These are phyloP conservation scores for Pimephales promelas DNA, from an alignment of 2,113 vertebrate genomes.

Conservation along the genomic window DNA sequence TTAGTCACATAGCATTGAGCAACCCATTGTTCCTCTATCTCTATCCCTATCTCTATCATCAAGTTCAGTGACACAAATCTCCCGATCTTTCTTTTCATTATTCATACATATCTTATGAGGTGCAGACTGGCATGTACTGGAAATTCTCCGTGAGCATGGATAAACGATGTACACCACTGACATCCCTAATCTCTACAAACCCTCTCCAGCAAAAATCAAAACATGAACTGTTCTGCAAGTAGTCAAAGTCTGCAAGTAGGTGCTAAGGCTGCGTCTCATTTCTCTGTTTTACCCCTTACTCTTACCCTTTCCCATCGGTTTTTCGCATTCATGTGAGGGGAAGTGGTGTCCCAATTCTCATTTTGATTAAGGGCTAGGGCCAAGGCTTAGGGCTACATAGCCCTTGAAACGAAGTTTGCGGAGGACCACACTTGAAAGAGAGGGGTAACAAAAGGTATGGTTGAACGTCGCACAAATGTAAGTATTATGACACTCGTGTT, in stretches of 20 bases:
- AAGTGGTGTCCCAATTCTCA: no score
- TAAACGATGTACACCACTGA: conserved; percentile 15
- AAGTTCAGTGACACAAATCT: conserved; percentile 47
- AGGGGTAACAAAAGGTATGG: no score
- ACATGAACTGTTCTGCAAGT: not conserved
- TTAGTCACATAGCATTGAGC: not conserved
- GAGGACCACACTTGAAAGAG: no score
- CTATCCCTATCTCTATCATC: not conserved
- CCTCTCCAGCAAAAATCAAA: conserved; percentile 12
- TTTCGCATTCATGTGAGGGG: no score
- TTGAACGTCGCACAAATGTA: no score
- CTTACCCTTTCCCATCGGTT: no score
- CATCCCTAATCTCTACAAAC: conserved; percentile 27
- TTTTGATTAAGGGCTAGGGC: no score
- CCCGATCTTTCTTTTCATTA: not conserved
- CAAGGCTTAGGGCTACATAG: no score
- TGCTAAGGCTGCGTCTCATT: no score
- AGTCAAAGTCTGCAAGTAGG: not conserved
- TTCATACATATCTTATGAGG: conserved; percentile 14
- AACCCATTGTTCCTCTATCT: not conserved
- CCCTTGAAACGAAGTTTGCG: no score
- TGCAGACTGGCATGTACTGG: conserved; percentile 7
- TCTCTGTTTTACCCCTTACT: no score
- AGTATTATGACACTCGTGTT: no score
- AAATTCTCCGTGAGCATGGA: conserved; percentile 7